Base-by-base conservation (phyloP, 2,888 invertebrate genomes). In the Strigamia transsilvanica region DNA sequence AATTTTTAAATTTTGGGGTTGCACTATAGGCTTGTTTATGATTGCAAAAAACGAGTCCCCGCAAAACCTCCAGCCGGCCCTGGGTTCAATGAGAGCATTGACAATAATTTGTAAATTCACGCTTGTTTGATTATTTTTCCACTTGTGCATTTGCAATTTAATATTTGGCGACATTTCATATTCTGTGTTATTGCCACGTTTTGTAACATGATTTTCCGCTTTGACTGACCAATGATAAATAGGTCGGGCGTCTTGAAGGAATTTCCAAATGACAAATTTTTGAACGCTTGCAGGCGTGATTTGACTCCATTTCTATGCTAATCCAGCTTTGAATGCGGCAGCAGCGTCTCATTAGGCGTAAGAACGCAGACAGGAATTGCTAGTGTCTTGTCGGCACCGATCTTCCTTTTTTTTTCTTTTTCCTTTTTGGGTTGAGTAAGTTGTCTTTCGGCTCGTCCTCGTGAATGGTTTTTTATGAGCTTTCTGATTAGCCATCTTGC, bases 261-360 rank as follows among this genome's bases (percentile, higher is more conserved):
- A 73, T 73, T 73, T 73, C n/a, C 23, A 73, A 73, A 73, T 73
- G 32, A 73, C 73, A 27, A 73, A 73, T 73, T 32, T 73, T 73
- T 73, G 32, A 23, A 73, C 73, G 27, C 73, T 73, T 73, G 73
- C 73, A 73, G 73, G 73, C 73, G 73, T 73, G 73, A 73, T 73
- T 73, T 73, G 73, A 73, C 73, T 73, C 73, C 32, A 73, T 73
- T 73, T 73, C 73, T 73, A 73, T 73, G 73, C 73, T 73, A 73
- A 73, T 73, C 73, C 73, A 15, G 73, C 73, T 73, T 73, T 73
- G 73, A 73, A 73, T 27, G 73, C 73, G 32, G n/a, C 73, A 73
- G 73, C 73, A 73, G 73, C 73, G 73, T 73, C 73, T 73, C 73
- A 73, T 73, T 73, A 73, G 73, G 73, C 32, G 23, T 32, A 73